These are phyloP conservation scores for Sphyrna mokarran DNA, from an alignment of 2,113 vertebrate genomes.

Conservation along the genomic window DNA sequence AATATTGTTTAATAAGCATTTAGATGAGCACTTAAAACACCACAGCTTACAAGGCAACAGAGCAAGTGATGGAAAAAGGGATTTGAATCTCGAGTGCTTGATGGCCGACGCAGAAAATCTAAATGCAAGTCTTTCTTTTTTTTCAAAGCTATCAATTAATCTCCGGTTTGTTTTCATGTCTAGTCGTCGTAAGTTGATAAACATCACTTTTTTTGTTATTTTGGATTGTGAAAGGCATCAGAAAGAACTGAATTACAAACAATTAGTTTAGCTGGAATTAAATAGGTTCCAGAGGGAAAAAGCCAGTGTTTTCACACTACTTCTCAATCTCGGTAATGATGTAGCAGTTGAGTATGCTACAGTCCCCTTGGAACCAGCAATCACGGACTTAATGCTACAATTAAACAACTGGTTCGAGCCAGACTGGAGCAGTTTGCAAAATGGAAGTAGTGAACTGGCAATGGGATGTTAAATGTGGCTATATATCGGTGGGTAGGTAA, in stretches of 20 bases:
- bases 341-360: background rate
- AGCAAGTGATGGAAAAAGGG: no score
- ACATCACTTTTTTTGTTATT: background rate
- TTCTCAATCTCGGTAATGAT: background rate
- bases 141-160: background rate
- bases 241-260: background rate
- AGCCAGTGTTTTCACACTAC: background rate
- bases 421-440: background rate
- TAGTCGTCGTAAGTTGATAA: background rate
- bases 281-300: background rate
- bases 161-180: background rate
- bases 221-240: background rate
- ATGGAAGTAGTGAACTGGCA: background rate
- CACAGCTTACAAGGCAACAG: no score
- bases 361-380: background rate
- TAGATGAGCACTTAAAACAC: no score
- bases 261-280: background rate
- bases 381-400: conserved; percentile 22
- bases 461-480: background rate
- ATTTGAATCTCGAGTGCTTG: no score
- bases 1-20: no score
- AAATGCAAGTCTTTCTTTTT: background rate
- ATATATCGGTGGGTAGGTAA: background rate
- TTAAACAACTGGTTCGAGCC: background rate
- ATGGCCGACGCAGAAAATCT: no score